Conservation (phyloP, 1,140 invertebrate species). For the Ladona fulva region DNA sequence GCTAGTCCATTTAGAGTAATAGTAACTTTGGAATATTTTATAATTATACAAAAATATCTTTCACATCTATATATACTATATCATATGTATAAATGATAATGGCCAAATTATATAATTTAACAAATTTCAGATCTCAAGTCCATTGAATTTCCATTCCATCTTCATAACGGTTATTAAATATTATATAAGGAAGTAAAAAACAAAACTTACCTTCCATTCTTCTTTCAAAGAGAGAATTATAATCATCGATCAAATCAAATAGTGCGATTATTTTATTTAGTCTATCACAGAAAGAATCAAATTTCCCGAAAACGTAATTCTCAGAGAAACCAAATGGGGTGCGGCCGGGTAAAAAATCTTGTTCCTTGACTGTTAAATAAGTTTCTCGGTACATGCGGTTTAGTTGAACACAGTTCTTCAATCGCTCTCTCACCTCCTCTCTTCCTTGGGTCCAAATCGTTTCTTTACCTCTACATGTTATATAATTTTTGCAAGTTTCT, state of each 20-base stretch:
- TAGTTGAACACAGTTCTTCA: constrained; percentile 77
- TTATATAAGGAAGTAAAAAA: background rate
- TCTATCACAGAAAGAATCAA: constrained; percentile 82
- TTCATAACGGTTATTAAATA: background rate
- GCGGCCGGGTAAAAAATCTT: constrained; percentile 62
- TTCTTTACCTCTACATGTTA: constrained; percentile 74
- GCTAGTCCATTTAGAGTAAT: no score
- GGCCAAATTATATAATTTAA: no score
- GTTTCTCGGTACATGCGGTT: constrained; percentile 71
- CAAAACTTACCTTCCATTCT: constrained; percentile 72
- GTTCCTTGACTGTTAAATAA: constrained; percentile 62
- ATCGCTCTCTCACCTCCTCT: constrained; percentile 56
- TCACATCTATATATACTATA: no score
- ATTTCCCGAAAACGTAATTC: constrained; percentile 94
- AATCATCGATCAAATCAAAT: constrained; percentile 85
- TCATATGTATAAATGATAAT: no score
- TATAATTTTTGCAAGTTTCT: constrained; percentile 83
- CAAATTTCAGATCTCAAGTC: no score
- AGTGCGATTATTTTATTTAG: constrained; percentile 82
- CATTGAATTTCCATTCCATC: constrained; percentile 45
- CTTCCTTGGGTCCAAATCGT: constrained; percentile 84
- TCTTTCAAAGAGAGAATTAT: constrained; percentile 68
- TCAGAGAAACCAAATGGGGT: constrained; percentile 85
- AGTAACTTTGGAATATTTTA: no score
- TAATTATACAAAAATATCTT: no score